These are phyloP conservation scores for Tiliqua scincoides DNA, from an alignment of 2,113 vertebrate genomes.

Conservation along the genomic window DNA sequence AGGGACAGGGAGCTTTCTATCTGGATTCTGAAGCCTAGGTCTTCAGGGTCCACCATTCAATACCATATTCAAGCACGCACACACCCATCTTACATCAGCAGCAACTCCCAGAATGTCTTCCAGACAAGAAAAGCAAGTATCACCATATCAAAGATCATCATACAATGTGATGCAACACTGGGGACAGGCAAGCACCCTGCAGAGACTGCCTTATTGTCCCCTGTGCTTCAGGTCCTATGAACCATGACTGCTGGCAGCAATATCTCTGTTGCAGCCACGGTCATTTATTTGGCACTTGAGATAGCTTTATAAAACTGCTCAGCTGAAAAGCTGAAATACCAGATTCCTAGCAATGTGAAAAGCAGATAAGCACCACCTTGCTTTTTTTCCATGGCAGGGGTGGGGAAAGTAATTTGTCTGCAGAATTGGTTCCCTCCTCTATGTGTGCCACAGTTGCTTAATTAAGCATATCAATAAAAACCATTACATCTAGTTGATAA, in stretches of 20 bases:
- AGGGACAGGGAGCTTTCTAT: not conserved
- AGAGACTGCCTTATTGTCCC: not conserved
- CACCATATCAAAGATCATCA: not conserved
- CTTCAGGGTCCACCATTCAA: not conserved
- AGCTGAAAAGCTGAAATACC: constrained; percentile 11
- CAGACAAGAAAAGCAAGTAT: not conserved
- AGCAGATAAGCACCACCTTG: no score
- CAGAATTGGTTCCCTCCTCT: not conserved
- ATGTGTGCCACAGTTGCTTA: not conserved
- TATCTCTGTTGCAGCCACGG: not conserved
- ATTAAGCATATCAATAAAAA: not conserved
- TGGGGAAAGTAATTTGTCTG: not conserved
- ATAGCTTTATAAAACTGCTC: not conserved
- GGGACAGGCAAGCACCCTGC: not conserved
- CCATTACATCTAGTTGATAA: not conserved
- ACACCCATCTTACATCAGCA: not conserved
- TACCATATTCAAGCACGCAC: not conserved
- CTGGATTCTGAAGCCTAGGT: not conserved
- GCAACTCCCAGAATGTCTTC: not conserved
- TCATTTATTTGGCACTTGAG: not conserved
- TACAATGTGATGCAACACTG: not conserved
- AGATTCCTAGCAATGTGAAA: no score
- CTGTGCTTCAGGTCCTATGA: not conserved
- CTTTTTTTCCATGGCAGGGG: not conserved
- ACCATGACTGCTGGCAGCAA: not conserved